These are phyloP conservation scores for Acholoe squamosa DNA, from an alignment of 2,888 invertebrate species.

Conservation along the genomic window DNA sequence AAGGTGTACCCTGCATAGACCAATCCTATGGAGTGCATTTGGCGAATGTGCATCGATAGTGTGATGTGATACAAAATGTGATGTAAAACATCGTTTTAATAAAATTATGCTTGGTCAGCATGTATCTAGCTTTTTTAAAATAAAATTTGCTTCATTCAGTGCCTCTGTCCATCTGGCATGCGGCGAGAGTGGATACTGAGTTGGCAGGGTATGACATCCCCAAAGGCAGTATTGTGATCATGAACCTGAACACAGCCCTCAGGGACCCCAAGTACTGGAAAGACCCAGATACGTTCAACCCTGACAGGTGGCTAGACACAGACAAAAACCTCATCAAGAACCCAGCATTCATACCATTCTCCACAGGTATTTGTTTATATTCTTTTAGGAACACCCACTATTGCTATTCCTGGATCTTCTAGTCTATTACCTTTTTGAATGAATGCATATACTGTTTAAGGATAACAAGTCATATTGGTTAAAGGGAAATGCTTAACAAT, in stretches of 20 bases:
- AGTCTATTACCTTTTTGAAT: too few relatives aligned
- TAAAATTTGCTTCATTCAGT: not conserved
- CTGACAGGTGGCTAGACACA: constrained; percentile 75
- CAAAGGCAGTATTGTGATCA: constrained; percentile 74
- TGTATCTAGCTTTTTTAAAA: too few relatives aligned
- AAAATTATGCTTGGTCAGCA: too few relatives aligned
- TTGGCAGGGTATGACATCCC: constrained; percentile 66
- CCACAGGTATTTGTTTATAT: constrained; percentile 69
- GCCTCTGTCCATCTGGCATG: constrained; percentile 64
- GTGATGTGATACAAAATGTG: not conserved
- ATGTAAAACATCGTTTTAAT: too few relatives aligned
- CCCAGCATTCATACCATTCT: constrained; percentile 76
- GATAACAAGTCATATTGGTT: too few relatives aligned
- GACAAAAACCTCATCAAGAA: constrained; percentile 72
- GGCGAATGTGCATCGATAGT: not conserved
- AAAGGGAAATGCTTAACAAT: too few relatives aligned
- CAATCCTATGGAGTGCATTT: not conserved
- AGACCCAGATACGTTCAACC: constrained; percentile 74
- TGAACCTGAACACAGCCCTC: constrained; percentile 77
- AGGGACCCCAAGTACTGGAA: constrained; percentile 77
- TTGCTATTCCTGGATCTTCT: too few relatives aligned
- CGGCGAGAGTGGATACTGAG: constrained; percentile 58
- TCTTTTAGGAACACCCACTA: constrained; percentile 63
- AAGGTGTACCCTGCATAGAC: not conserved
- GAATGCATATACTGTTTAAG: too few relatives aligned